Conservation (phyloP, 2,797 vertebrate genomes). For the Gambusia yucatana region DNA sequence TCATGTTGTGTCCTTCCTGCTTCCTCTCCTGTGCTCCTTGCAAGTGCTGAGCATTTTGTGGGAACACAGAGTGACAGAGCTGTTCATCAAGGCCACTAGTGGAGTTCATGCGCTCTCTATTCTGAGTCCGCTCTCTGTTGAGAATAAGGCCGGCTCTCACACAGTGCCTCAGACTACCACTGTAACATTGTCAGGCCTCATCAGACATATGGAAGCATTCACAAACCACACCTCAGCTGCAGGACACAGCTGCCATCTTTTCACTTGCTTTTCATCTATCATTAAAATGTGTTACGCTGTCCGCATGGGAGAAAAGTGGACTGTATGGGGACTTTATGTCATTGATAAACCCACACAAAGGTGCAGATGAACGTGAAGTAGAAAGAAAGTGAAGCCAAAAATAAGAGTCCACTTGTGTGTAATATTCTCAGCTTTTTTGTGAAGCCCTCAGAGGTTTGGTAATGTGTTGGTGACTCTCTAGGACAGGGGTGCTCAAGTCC, state of each 20-base stretch:
- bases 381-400: not conserved
- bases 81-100: conserved; percentile 42
- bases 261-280: conserved; percentile 37
- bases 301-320: conserved; percentile 41
- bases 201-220: conserved; percentile 56
- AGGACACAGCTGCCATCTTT: conserved; percentile 42
- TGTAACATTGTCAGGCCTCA: conserved; percentile 55
- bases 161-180: conserved; percentile 34
- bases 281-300: conserved; percentile 29
- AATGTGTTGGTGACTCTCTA: not conserved
- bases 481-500: no score
- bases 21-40: conserved; percentile 41
- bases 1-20: conserved; percentile 21
- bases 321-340: not conserved
- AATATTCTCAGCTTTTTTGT: not conserved
- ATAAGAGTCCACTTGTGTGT: not conserved
- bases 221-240: conserved; percentile 27
- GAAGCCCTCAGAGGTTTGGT: not conserved
- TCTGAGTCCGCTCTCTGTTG: conserved; percentile 33
- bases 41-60: conserved; percentile 53
- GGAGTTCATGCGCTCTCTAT: conserved; percentile 35
- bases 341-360: not conserved
- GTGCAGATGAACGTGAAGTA: not conserved
- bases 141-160: conserved; percentile 36
- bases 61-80: conserved; percentile 51